Evolutionary conservation across 2,113 vertebrate genomes (phyloP), one percentile per base, ranked within the genome.

Genomic region (Serinus canaria): DNA sequence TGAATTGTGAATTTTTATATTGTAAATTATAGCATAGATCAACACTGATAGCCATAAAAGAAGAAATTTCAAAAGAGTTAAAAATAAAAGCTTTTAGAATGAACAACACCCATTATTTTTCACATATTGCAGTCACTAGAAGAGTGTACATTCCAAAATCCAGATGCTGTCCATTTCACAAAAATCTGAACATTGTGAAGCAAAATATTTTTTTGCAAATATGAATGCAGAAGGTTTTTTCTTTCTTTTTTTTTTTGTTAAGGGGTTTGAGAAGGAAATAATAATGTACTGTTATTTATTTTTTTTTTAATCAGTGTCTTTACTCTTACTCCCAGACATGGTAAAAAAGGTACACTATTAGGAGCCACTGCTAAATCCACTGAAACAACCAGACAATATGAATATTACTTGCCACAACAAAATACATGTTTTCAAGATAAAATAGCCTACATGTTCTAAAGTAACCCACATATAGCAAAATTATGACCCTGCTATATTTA

Each of bases 401-500:
- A 88, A 83, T 91, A 92, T 89, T 90, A 88, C 59, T 89, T 24
- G 4, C 68, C 82, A 81, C 73, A 96, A 96, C 88, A 97, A 98
- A 97, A 94, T 56, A 64, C 82, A 95, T 30, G 44, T 81, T 96
- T 96, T 95, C 75, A 87, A 95, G 83, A 95, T 92, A 97, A 97
- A 98, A 96, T 94, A 97, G 94, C 62, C 88, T 83, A 81, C 90
- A 70, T 94, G 70, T 93, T 97, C 91, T 92, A 84, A 97, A 97
- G 96, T 97, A 96, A 98, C 85, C 89, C 88, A 83, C n/a, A 78
- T 63, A 89, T 10, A 95, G 94, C 74, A 97, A 97, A 98, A 98
- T 98, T 98, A 98, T 97, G 95, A 95, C 94, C 94, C 87, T 35
- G 10, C 92, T 98, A 63, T 97, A 97, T 98, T 98, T 98, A 97